Evolutionary conservation across 2,888 invertebrate genomes (phyloP).

Genomic region (Leucoma salicis): DNA sequence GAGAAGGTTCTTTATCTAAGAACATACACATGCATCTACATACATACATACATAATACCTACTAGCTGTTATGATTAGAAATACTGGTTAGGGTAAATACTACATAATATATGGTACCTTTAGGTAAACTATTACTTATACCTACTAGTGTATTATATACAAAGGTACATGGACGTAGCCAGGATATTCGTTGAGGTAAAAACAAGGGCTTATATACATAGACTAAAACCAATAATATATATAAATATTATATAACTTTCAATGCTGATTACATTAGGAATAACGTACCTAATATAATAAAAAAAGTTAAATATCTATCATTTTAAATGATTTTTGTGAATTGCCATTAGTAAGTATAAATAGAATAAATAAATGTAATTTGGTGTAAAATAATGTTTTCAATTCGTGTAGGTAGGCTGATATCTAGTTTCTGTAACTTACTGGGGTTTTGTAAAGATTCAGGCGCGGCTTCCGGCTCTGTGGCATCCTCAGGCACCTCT

Average conservation of each 20-base stretch:
- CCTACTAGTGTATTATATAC: background rate
- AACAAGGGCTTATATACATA: constrained; percentile 6
- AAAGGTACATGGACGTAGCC: constrained; percentile 34
- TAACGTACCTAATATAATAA: background rate
- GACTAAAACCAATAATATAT: background rate
- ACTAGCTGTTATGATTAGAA: too few relatives aligned
- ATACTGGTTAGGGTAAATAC: too few relatives aligned
- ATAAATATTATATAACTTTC: background rate
- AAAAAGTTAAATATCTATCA: background rate
- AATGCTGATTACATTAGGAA: background rate
- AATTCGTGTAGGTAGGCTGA: constrained; percentile 1
- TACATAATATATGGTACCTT: too few relatives aligned
- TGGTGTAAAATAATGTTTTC: background rate
- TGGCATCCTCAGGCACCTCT: constrained; percentile 42
- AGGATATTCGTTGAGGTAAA: constrained; percentile 21
- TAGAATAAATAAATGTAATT: background rate
- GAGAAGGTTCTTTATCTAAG: too few relatives aligned
- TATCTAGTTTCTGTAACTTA: constrained; percentile 42
- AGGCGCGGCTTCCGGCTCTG: constrained; percentile 39
- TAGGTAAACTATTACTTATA: too few relatives aligned
- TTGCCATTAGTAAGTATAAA: background rate
- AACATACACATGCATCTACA: too few relatives aligned
- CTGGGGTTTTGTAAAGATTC: constrained; percentile 46
- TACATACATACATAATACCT: too few relatives aligned
- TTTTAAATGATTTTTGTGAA: background rate